A percentile compares a stretch with the other conserved stretches of the same genome.
Conservation (phyloP, 2,888 invertebrate genomes). For the Zygogramma bicolorata region DNA sequence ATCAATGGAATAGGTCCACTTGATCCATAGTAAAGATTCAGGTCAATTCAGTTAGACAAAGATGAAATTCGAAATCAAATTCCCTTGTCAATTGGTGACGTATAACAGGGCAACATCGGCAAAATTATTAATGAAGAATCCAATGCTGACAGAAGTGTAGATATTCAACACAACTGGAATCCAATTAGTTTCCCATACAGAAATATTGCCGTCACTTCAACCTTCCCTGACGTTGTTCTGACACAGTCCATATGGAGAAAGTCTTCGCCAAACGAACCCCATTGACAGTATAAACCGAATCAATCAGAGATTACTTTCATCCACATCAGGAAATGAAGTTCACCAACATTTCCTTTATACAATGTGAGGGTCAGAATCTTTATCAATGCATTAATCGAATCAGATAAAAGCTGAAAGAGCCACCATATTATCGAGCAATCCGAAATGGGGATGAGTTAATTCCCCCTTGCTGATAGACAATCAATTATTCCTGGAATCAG, state of each 20-base stretch:
- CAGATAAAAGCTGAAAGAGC: conserved; percentile 1
- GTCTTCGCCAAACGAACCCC: not conserved
- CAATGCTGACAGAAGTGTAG: too few relatives aligned
- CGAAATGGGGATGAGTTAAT: not conserved
- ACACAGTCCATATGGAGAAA: not conserved
- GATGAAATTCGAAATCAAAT: too few relatives aligned
- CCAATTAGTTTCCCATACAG: not conserved
- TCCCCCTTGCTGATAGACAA: not conserved
- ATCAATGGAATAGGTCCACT: too few relatives aligned
- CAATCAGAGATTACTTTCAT: conserved; percentile 1
- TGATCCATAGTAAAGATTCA: too few relatives aligned
- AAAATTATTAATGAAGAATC: too few relatives aligned
- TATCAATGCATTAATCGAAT: conserved; percentile 1
- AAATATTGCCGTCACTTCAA: not conserved
- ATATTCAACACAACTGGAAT: not conserved
- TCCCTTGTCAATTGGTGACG: too few relatives aligned
- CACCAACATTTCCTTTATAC: not conserved
- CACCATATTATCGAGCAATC: not conserved
- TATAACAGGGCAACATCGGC: too few relatives aligned
- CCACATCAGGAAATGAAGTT: not conserved
- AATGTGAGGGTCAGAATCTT: not conserved
- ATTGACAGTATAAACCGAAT: not conserved
- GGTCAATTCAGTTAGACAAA: too few relatives aligned
- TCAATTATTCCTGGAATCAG: conserved; percentile 3
- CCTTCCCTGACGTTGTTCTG: not conserved